phyloP scores from a whole-genome alignment of 1,140 invertebrate species.

The Musca domestica region DNA sequence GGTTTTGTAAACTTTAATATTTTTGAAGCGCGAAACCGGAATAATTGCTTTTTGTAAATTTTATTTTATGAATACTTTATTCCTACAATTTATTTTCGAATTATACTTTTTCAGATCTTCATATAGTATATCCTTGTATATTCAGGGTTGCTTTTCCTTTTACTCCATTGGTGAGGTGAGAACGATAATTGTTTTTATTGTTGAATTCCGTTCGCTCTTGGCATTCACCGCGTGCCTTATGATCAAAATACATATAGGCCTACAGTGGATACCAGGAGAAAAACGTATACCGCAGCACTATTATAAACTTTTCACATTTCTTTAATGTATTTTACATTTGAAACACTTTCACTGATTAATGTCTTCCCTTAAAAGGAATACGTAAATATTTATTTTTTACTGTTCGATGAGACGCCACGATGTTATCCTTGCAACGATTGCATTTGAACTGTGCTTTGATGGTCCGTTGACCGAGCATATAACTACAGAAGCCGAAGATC shows the following conservation, averaged over 20 bases:
- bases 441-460: constrained; percentile 42
- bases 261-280: constrained; percentile 86
- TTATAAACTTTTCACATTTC: not conserved
- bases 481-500: constrained; percentile 30
- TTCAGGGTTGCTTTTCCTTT: too few relatives aligned
- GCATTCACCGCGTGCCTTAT: constrained; percentile 97
- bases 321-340: not conserved
- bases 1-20: too few relatives aligned
- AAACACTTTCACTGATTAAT: not conserved
- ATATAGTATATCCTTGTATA: too few relatives aligned
- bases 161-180: too few relatives aligned
- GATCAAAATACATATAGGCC: constrained; percentile 78
- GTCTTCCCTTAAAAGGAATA: not conserved
- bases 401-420: not conserved
- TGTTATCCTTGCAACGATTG: constrained; percentile 29
- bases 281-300: constrained; percentile 47
- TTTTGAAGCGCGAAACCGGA: too few relatives aligned
- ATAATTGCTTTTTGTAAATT: too few relatives aligned
- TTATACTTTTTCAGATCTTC: too few relatives aligned
- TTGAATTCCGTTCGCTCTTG: constrained; percentile 79
- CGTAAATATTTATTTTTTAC: not conserved
- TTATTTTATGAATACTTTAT: too few relatives aligned
- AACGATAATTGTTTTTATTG: constrained; percentile 31
- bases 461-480: constrained; percentile 39
- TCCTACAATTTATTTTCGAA: too few relatives aligned